A percentile compares a stretch with the other conserved stretches of the same genome.
Evolutionary conservation across 2,888 invertebrate genomes (phyloP).

Genomic region (Epicampocera succincta): DNA sequence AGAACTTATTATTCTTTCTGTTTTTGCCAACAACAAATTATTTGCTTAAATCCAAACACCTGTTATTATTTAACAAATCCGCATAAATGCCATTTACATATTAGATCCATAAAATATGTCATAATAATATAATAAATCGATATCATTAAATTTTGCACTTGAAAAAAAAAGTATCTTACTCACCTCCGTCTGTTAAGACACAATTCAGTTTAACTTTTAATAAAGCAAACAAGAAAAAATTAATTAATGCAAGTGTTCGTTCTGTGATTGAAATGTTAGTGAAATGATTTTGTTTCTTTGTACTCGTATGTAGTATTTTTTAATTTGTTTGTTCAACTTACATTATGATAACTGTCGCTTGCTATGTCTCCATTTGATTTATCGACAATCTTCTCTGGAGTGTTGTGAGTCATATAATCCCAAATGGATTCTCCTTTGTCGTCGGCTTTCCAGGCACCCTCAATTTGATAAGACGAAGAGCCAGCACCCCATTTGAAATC

Average conservation of each 20-base stretch:
- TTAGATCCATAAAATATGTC: constrained; percentile 47
- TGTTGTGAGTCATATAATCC: constrained; percentile 84
- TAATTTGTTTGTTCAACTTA: constrained; percentile 72
- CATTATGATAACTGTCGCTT: constrained; percentile 83
- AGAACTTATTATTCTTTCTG: background rate
- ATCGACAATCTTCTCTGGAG: constrained; percentile 85
- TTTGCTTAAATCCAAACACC: constrained; percentile 30
- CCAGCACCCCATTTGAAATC: constrained; percentile 81
- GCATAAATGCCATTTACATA: constrained; percentile 53
- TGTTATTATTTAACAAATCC: constrained; percentile 50
- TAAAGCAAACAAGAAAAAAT: constrained; percentile 17
- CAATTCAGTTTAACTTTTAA: constrained; percentile 12
- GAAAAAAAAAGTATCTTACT: constrained; percentile 31
- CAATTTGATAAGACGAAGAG: constrained; percentile 81
- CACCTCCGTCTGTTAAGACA: constrained; percentile 24
- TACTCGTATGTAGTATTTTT: too few relatives aligned
- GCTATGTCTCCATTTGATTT: constrained; percentile 84
- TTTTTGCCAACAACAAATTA: background rate
- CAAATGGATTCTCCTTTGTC: constrained; percentile 85
- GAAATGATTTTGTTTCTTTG: constrained; percentile 8
- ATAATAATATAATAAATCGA: constrained; percentile 51
- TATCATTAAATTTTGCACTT: constrained; percentile 30
- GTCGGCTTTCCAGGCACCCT: constrained; percentile 81
- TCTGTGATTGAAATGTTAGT: constrained; percentile 19
- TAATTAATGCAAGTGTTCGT: constrained; percentile 16